Evolutionary conservation across 2,888 invertebrate species (phyloP).

Genomic region (Chymomyza procnemis): DNA sequence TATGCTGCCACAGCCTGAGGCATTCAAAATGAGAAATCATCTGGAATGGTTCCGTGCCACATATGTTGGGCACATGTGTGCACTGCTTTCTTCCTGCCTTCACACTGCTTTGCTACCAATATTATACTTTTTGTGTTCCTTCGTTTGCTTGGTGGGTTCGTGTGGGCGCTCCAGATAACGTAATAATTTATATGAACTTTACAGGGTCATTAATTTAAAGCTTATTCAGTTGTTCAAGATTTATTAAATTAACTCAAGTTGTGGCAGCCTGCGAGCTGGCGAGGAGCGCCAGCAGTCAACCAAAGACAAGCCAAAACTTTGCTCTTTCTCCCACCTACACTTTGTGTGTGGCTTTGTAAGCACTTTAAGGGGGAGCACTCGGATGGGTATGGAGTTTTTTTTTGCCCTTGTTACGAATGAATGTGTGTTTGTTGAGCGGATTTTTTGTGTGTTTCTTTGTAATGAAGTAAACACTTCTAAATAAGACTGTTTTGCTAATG

Average conservation of each 20-base stretch:
- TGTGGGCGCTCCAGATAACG: constrained; percentile 54
- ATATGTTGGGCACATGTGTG: constrained; percentile 55
- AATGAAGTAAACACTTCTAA: neutral
- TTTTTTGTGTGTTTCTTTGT: neutral
- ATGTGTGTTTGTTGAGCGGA: neutral
- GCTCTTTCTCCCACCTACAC: neutral
- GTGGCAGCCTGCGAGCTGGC: constrained; percentile 45
- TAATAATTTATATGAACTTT: constrained; percentile 75
- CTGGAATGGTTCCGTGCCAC: constrained; percentile 40
- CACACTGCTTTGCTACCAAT: neutral
- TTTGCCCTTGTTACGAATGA: neutral
- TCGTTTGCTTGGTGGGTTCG: constrained; percentile 25
- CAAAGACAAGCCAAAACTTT: constrained; percentile 23
- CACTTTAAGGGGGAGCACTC: neutral
- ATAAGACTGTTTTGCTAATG: neutral
- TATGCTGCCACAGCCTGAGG: constrained; percentile 32
- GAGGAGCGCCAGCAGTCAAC: constrained; percentile 15
- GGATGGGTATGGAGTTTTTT: neutral
- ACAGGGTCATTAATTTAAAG: constrained; percentile 77
- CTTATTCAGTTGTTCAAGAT: constrained; percentile 77
- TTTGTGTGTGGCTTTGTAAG: neutral
- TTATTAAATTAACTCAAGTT: constrained; percentile 77
- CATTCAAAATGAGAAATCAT: constrained; percentile 68
- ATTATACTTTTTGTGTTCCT: constrained; percentile 4
- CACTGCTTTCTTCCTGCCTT: neutral